Percentiles rank a stretch among this genome's conserved stretches.
Evolutionary conservation across 1,140 invertebrate species (phyloP).

Genomic region (Ruditapes philippinarum): DNA sequence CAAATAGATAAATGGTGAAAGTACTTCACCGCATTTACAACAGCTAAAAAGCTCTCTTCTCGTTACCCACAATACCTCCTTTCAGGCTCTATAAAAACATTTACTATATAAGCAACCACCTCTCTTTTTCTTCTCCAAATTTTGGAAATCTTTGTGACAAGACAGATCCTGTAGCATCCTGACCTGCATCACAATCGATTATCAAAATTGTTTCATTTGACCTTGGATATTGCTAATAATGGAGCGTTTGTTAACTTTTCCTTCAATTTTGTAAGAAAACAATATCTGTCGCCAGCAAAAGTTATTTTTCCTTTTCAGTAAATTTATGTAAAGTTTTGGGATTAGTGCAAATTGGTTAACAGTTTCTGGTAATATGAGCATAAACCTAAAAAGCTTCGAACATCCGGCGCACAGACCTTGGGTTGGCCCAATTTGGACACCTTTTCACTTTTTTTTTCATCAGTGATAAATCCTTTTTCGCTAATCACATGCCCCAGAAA

Average conservation of each 20-base stretch:
- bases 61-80: slow-evolving; percentile 56
- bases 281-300: not conserved
- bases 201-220: slow-evolving; percentile 79
- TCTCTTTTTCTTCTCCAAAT: not conserved
- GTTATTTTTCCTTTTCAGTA: not conserved
- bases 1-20: slow-evolving; percentile 58
- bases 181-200: slow-evolving; percentile 56
- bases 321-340: not conserved
- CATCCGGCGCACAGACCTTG: not conserved
- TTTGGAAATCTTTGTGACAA: no score
- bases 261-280: no score
- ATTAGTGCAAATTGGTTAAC: not conserved
- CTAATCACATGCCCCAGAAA: slow-evolving; percentile 10
- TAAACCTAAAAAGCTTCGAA: not conserved
- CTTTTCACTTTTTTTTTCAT: not conserved
- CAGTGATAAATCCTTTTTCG: not conserved
- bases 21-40: slow-evolving; percentile 45
- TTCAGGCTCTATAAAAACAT: slow-evolving; percentile 22
- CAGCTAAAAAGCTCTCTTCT: slow-evolving; percentile 48
- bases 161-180: not conserved
- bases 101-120: not conserved
- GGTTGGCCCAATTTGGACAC: not conserved
- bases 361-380: no score
- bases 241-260: not conserved
- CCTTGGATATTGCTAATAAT: slow-evolving; percentile 71